A percentile compares a stretch with the other conserved stretches of the same genome.
Conservation (phyloP, 2,888 invertebrate genomes). For the Hemithea aestivaria region DNA sequence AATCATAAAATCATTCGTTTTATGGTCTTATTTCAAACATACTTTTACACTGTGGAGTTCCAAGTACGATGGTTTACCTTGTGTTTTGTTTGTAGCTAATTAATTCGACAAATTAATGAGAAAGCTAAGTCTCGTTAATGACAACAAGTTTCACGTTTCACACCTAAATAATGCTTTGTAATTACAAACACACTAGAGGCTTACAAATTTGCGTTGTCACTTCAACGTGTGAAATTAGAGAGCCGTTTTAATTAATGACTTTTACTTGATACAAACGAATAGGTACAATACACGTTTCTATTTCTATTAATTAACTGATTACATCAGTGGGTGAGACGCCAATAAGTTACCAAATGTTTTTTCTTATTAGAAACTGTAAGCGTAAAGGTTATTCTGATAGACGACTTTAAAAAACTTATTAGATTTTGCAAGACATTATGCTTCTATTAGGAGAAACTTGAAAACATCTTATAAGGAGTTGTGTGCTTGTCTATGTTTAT, state of each 20-base stretch:
- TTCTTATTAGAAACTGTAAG: constrained; percentile 1
- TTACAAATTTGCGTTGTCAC: constrained; percentile 66
- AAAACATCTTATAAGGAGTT: too few species aligned
- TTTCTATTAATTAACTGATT: constrained; percentile 29
- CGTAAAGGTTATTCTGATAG: neutral
- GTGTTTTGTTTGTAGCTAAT: constrained; percentile 47
- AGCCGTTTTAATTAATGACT: constrained; percentile 67
- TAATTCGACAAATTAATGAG: constrained; percentile 62
- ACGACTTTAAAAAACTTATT: too few species aligned
- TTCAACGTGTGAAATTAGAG: constrained; percentile 59
- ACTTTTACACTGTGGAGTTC: constrained; percentile 30
- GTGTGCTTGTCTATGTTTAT: too few species aligned
- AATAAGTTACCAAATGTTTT: constrained; percentile 8
- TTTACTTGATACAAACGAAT: constrained; percentile 44
- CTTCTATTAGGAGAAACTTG: too few species aligned
- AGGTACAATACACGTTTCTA: constrained; percentile 33
- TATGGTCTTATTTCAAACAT: constrained; percentile 50
- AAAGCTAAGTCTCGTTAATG: constrained; percentile 53
- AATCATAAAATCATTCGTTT: constrained; percentile 56
- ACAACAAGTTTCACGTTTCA: constrained; percentile 56
- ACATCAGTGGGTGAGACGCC: constrained; percentile 13
- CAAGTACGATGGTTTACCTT: constrained; percentile 17
- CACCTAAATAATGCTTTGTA: constrained; percentile 54
- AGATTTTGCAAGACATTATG: too few species aligned
- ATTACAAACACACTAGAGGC: constrained; percentile 53